phyloP scores from a whole-genome alignment of 2,797 vertebrate species.

The Kryptopterus vitreolus region DNA sequence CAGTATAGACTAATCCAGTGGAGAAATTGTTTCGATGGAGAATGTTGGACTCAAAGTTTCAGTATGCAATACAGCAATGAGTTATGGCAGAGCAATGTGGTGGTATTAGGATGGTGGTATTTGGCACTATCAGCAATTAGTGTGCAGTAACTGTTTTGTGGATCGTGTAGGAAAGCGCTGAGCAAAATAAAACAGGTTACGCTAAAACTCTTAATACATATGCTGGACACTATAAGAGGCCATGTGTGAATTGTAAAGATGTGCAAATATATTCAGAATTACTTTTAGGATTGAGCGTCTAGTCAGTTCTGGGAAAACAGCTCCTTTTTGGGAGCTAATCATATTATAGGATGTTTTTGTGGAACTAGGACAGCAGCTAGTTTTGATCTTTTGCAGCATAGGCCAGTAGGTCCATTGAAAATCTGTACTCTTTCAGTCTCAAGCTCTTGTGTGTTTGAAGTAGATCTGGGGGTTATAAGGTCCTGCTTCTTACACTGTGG shows the following conservation, averaged over 20 bases:
- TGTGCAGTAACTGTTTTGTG: neutral
- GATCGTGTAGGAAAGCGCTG: neutral
- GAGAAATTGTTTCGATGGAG: neutral
- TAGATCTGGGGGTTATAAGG: constrained; percentile 1
- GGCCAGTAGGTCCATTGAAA: neutral
- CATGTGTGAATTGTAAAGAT: neutral
- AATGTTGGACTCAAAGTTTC: neutral
- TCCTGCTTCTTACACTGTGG: constrained; percentile 9
- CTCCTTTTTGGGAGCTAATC: neutral
- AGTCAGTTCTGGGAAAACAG: neutral
- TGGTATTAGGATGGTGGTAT: neutral
- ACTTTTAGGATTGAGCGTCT: neutral
- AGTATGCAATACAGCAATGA: neutral
- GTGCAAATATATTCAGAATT: neutral
- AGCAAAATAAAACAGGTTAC: neutral
- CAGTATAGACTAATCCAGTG: neutral
- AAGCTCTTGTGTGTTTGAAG: neutral
- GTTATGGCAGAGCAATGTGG: too few relatives aligned
- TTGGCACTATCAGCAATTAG: neutral
- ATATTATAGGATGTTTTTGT: neutral
- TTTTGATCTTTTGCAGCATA: neutral
- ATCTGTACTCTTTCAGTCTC: neutral
- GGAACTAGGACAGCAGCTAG: neutral
- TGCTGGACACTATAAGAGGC: neutral
- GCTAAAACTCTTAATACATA: neutral